phyloP scores from a whole-genome alignment of 2,888 invertebrate genomes.

The Pachycephus smyrnensis region DNA sequence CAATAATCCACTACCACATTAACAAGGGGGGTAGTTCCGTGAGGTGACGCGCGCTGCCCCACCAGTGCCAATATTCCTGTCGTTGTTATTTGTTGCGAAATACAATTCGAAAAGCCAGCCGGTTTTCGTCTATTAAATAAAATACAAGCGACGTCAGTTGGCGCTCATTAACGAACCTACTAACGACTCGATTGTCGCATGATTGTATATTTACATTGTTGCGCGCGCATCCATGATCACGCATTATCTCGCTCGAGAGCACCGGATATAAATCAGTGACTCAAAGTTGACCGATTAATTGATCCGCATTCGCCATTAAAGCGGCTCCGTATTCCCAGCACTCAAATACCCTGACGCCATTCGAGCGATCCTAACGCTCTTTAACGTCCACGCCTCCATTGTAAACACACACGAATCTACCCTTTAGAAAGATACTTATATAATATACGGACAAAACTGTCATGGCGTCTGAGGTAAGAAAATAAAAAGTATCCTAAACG shows the following conservation, averaged over 20 bases:
- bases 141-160: constrained; percentile 58
- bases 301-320: background rate
- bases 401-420: background rate
- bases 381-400: background rate
- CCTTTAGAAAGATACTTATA: background rate
- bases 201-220: constrained; percentile 51
- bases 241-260: constrained; percentile 30
- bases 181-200: constrained; percentile 59
- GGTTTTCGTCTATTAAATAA: constrained; percentile 59
- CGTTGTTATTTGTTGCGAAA: constrained; percentile 60
- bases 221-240: constrained; percentile 33
- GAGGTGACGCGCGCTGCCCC: background rate
- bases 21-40: constrained; percentile 29
- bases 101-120: constrained; percentile 50
- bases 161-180: constrained; percentile 58
- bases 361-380: background rate
- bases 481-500: background rate
- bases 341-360: background rate
- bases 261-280: constrained; percentile 46
- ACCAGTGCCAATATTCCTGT: constrained; percentile 22
- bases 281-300: background rate
- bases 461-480: background rate
- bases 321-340: background rate
- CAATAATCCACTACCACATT: constrained; percentile 60
- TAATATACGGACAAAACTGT: too few relatives aligned